These are phyloP conservation scores for Stercorarius parasiticus DNA, from an alignment of 2,113 vertebrate genomes.

Conservation along the genomic window DNA sequence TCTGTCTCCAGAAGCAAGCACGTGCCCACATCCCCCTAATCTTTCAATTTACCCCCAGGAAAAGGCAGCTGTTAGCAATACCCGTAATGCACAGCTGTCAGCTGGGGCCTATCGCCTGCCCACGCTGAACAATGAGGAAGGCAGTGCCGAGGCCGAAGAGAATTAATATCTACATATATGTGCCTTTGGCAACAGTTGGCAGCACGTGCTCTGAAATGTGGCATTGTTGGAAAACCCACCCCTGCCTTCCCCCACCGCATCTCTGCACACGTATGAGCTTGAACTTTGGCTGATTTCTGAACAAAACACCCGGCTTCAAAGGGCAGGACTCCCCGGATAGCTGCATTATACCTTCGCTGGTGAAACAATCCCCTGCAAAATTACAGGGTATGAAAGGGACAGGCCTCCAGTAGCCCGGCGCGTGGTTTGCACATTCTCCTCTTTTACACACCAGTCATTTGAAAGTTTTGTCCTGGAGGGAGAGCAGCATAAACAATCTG, in stretches of 20 bases:
- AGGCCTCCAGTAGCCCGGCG: neutral
- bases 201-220: conserved; percentile 84
- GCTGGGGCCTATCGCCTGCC: conserved; percentile 75
- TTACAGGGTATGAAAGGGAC: conserved; percentile 14
- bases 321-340: conserved; percentile 25
- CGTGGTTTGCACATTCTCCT: neutral
- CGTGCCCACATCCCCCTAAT: conserved; percentile 82
- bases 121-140: conserved; percentile 72
- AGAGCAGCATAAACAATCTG: neutral
- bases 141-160: conserved; percentile 12
- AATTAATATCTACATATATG: conserved; percentile 62
- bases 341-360: conserved; percentile 33
- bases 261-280: neutral
- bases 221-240: conserved; percentile 1
- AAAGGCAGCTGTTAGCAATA: conserved; percentile 93
- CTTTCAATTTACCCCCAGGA: conserved; percentile 87
- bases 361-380: conserved; percentile 50
- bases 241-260: neutral
- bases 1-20: conserved; percentile 81
- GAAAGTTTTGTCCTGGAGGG: neutral
- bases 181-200: conserved; percentile 91
- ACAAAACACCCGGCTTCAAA: conserved; percentile 44
- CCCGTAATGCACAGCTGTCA: conserved; percentile 90
- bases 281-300: conserved; percentile 51
- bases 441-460: neutral